phyloP scores from a whole-genome alignment of 2,888 invertebrate species.

The Seira ritae region DNA sequence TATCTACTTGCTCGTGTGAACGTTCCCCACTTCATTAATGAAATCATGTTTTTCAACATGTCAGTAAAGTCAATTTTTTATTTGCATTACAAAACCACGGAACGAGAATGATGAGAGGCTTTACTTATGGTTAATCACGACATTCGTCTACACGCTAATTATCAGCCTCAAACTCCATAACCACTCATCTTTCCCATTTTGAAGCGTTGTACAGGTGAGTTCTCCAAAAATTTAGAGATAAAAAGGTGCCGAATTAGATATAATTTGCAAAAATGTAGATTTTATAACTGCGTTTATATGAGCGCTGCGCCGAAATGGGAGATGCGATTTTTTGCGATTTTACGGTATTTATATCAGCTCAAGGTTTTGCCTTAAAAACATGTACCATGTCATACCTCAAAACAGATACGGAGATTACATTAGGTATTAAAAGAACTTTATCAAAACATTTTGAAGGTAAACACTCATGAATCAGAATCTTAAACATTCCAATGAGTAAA shows the following conservation, averaged over 20 bases:
- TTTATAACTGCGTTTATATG: too few species aligned
- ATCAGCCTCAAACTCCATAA: not conserved
- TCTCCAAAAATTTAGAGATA: not conserved
- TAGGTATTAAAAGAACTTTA: not conserved
- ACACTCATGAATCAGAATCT: not conserved
- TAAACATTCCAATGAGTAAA: not conserved
- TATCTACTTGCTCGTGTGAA: not conserved
- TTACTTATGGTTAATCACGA: conserved; percentile 1
- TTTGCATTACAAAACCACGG: not conserved
- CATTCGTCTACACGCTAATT: not conserved
- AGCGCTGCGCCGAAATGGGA: too few species aligned
- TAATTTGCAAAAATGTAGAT: not conserved
- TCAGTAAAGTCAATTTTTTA: not conserved
- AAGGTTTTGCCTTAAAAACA: conserved; percentile 24
- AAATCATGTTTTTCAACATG: not conserved
- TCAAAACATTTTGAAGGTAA: not conserved
- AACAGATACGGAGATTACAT: not conserved
- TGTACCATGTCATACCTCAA: not conserved
- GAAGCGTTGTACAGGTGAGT: not conserved
- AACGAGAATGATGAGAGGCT: not conserved
- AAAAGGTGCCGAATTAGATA: not conserved
- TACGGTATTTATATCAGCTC: conserved; percentile 7
- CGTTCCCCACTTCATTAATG: conserved; percentile 11
- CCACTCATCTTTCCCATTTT: not conserved
- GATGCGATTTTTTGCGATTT: too few species aligned